phyloP scores from a whole-genome alignment of 2,113 vertebrate genomes.

The Uria aalge region DNA sequence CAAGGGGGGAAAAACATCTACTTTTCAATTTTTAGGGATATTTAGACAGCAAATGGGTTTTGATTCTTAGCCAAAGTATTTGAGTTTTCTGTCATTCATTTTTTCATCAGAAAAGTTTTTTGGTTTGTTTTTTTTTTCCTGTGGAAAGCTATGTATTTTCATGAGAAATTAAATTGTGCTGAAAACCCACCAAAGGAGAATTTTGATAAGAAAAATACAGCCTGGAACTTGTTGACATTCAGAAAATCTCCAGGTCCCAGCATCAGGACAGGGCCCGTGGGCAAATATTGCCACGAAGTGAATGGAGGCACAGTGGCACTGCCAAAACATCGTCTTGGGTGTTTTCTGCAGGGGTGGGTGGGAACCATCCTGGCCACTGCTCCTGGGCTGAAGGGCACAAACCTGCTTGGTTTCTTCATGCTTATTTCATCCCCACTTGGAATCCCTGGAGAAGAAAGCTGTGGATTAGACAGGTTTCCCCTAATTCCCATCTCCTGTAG shows the following conservation, averaged over 20 bases:
- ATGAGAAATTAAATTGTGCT: background rate
- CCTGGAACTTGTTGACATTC: background rate
- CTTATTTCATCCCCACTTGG: background rate
- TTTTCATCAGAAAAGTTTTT: background rate
- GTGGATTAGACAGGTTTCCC: background rate
- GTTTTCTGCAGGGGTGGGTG: background rate
- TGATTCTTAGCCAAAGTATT: background rate
- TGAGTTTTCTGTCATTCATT: background rate
- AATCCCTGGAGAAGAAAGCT: background rate
- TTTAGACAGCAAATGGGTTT: background rate
- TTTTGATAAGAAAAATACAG: background rate
- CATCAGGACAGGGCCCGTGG: rapidly evolving
- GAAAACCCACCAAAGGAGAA: background rate
- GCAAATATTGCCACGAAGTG: background rate
- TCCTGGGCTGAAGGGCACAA: background rate
- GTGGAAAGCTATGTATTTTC: background rate
- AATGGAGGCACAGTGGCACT: background rate
- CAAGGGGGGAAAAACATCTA: background rate
- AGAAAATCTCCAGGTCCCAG: background rate
- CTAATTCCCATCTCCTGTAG: background rate
- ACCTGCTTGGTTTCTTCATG: background rate
- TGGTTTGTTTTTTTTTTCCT: background rate
- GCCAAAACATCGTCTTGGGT: background rate
- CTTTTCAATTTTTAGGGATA: background rate
- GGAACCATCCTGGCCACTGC: background rate